These are phyloP conservation scores for Drosophila kuntzei DNA, from an alignment of 2,888 invertebrate genomes.

Conservation along the genomic window DNA sequence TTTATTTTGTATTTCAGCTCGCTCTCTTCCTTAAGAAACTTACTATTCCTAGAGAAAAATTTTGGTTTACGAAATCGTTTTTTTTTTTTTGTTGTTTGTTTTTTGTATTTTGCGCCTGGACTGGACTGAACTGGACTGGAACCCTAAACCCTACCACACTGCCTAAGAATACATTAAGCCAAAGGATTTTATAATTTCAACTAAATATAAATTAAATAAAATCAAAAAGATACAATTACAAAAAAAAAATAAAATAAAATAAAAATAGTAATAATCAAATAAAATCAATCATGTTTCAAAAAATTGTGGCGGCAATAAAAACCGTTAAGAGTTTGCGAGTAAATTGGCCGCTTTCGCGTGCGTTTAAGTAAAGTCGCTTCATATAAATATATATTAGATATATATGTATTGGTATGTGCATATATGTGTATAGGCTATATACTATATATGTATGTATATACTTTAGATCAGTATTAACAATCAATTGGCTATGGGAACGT, in stretches of 20 bases:
- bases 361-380: conserved; percentile 50
- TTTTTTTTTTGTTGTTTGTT: conserved; percentile 12
- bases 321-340: conserved; percentile 29
- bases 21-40: conserved; percentile 55
- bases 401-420: conserved; percentile 14
- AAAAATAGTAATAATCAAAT: conserved; percentile 5
- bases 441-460: conserved; percentile 35
- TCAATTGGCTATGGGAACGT: conserved; percentile 76
- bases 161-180: conserved; percentile 52
- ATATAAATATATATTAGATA: conserved; percentile 22
- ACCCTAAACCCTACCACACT: conserved; percentile 66
- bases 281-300: conserved; percentile 11
- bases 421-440: conserved; percentile 21
- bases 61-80: conserved; percentile 71
- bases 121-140: conserved; percentile 49
- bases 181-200: conserved; percentile 38
- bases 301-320: conserved; percentile 38
- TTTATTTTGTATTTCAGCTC: conserved; percentile 60
- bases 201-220: conserved; percentile 43
- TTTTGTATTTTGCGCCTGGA: conserved; percentile 17
- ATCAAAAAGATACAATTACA: not conserved
- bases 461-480: conserved; percentile 62
- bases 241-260: conserved; percentile 2
- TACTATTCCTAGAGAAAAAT: conserved; percentile 67
- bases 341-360: conserved; percentile 32